Conservation (phyloP, 23 tunicate species). For the Oikopleura albicans region DNA sequence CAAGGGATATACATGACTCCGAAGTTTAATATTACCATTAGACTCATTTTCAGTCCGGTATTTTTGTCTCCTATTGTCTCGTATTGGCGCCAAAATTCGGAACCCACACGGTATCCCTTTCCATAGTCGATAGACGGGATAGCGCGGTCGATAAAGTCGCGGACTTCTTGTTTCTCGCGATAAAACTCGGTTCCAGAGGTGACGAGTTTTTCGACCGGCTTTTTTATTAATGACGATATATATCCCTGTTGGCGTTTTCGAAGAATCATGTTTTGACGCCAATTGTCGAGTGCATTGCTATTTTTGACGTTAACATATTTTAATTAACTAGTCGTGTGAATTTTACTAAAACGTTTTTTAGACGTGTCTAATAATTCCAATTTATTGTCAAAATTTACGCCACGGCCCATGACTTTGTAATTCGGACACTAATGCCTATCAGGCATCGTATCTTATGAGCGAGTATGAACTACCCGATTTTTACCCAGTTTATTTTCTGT, state of each 20-base stretch:
- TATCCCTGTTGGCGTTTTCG: slow-evolving; percentile 59
- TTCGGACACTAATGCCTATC: too few relatives aligned
- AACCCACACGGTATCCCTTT: slow-evolving; percentile 38
- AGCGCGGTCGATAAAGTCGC: slow-evolving; percentile 43
- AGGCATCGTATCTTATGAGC: too few relatives aligned
- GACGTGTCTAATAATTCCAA: too few relatives aligned
- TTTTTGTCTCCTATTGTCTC: slow-evolving; percentile 51
- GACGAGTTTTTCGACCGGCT: slow-evolving; percentile 41
- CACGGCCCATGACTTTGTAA: too few relatives aligned
- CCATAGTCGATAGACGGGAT: slow-evolving; percentile 77
- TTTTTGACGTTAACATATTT: not conserved
- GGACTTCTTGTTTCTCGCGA: slow-evolving; percentile 33
- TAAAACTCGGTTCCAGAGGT: slow-evolving; percentile 37
- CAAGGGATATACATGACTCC: too few relatives aligned
- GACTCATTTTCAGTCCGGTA: slow-evolving; percentile 47
- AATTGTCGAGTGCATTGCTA: slow-evolving; percentile 42
- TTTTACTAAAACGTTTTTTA: too few relatives aligned
- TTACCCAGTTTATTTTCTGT: too few relatives aligned
- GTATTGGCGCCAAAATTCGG: slow-evolving; percentile 78
- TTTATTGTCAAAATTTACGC: too few relatives aligned
- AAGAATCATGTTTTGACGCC: slow-evolving; percentile 51
- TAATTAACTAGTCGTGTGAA: too few relatives aligned
- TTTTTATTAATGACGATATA: slow-evolving; percentile 56
- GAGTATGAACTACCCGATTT: too few relatives aligned
- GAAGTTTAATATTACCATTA: too few relatives aligned